A percentile compares a stretch with the other conserved stretches of the same genome.
phyloP scores from a whole-genome alignment of 2,113 vertebrate genomes.

The Otocyon megalotis region DNA sequence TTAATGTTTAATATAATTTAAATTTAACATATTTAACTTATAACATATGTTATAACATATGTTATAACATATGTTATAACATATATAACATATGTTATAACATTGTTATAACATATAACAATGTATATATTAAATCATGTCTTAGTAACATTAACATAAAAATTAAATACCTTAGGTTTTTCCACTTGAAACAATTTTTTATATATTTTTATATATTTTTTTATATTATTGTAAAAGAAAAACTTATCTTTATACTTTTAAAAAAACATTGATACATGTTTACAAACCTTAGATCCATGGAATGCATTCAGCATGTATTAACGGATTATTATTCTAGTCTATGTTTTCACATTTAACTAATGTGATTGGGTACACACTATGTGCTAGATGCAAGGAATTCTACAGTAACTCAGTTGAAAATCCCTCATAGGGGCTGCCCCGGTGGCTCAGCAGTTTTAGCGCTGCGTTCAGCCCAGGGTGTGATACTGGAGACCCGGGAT shows the following conservation, averaged over 20 bases:
- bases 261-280: not conserved
- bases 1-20: too few relatives aligned
- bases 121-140: not conserved
- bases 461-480: too few relatives aligned
- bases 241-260: not conserved
- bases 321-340: not conserved
- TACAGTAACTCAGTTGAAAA: not conserved
- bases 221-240: not conserved
- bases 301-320: not conserved
- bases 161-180: not conserved
- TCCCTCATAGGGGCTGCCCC: not conserved
- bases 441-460: too few relatives aligned
- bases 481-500: too few relatives aligned
- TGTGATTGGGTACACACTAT: not conserved
- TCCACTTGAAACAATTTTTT: not conserved
- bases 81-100: too few relatives aligned
- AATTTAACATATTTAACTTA: too few relatives aligned
- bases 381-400: not conserved
- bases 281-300: not conserved
- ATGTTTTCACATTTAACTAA: not conserved
- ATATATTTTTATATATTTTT: slow-evolving; percentile 6
- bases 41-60: too few relatives aligned
- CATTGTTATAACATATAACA: too few relatives aligned
- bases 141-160: not conserved
- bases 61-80: too few relatives aligned